Base-by-base conservation (phyloP, 2,113 vertebrate species). In the Epinephelus moara region DNA sequence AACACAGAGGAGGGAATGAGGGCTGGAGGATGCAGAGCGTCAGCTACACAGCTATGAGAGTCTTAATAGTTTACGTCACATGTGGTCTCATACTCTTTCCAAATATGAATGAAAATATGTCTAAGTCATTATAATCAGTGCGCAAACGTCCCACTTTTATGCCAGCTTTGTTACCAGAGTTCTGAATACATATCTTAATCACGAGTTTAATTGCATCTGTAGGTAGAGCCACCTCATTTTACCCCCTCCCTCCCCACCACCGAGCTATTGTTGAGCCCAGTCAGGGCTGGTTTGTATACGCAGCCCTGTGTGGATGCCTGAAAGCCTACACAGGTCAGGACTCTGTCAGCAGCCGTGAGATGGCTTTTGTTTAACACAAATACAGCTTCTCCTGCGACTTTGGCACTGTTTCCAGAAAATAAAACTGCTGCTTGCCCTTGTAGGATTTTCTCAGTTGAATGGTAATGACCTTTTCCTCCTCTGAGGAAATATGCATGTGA, bases 281-380 rank as follows among this genome's bases (percentile, higher is more conserved):
- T 84, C 62, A 67, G 71, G 75, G 70, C 80, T 74, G 70, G 62
- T 62, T 64, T 85, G 71, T 81, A 64, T 19, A 52, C 52, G 33
- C 74, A 55, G 76, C 60, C 25, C 79, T 53, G 47, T 88, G 64
- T 74, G 79, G 82, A 93, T 93, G 88, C 92, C 89, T 86, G 72
- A 72, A 17, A 73, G 70, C 94, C 92, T 66, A 91, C 91, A 84
- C 81, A 82, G 86, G 86, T 93, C 87, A 88, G 60, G 56, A 81
- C 80, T 81, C 68, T 84, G 78, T 70, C 55, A 40, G 61, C 60
- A 75, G 81, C 40, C 14, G 19, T 85, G 70, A 84, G 79, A 82
- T 78, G 80, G 78, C 91, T 85, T 90, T 91, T 93, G 90, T 92
- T 70, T 88, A 50, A 81, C 80, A 87, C 75, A 69, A 80, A 64